These are phyloP conservation scores for Neoascia interrupta DNA, from an alignment of 2,888 invertebrate species.

Conservation along the genomic window DNA sequence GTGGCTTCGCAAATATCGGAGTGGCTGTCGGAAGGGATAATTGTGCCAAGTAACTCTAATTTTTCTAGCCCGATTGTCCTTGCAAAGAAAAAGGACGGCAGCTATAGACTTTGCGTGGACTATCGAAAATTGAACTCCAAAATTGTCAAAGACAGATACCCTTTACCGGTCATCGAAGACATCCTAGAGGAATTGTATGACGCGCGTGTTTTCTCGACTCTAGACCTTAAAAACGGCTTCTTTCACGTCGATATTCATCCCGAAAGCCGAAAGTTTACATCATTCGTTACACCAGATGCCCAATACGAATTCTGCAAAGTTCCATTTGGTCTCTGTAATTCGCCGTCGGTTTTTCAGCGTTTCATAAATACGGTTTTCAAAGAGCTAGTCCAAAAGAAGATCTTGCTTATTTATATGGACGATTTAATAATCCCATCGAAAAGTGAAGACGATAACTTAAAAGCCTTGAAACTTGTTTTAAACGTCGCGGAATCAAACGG, in stretches of 20 bases:
- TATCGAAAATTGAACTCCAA: no score
- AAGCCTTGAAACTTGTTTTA: conserved; percentile 41
- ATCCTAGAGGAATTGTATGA: conserved; percentile 61
- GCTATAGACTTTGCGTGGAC: conserved; percentile 73
- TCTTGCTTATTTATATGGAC: background rate
- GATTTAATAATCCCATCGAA: background rate
- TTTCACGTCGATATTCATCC: conserved; percentile 40
- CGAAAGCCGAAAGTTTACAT: conserved; percentile 72
- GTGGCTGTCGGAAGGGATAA: background rate
- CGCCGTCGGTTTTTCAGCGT: conserved; percentile 74
- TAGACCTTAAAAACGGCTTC: conserved; percentile 62
- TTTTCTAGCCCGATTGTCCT: background rate
- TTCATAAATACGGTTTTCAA: conserved; percentile 14
- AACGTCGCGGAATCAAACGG: background rate
- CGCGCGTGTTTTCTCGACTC: conserved; percentile 70
- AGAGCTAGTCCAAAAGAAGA: background rate
- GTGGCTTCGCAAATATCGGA: background rate
- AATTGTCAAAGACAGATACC: conserved; percentile 36
- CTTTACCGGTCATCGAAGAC: conserved; percentile 61
- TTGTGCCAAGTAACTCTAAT: background rate
- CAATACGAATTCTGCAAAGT: conserved; percentile 76
- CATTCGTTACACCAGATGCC: conserved; percentile 76
- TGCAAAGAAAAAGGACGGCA: conserved; percentile 64
- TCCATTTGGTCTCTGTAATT: conserved; percentile 76
- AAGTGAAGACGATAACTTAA: background rate